Evolutionary conservation across 1,140 invertebrate species (phyloP), one percentile per base, ranked within the genome.

Genomic region (Drosophila sulfurigaster): DNA sequence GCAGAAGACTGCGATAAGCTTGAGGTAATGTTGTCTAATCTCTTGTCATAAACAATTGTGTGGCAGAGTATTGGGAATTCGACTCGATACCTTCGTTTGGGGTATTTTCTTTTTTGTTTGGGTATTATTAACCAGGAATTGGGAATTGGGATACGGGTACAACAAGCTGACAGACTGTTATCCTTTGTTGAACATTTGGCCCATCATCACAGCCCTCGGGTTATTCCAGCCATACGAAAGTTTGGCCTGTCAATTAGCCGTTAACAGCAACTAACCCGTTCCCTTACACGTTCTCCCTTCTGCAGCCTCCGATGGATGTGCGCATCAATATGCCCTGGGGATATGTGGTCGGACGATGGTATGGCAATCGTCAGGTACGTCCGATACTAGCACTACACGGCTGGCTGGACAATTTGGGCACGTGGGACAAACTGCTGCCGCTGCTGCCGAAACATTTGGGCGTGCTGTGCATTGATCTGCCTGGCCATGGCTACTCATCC

Each of bases 351-450:
- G 96, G 94, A 77, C 96, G 96, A 91, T 93, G 95, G 92, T 96
- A 96, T 95, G 95, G 95, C 11, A 94, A 94, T 54, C 93, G 93
- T 5, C 92, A 95, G 72, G 93, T 94, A 13, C 92, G 94, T 65
- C 96, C 96, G 4, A 94, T 97, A 54, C 81, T 97, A 16, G 94
- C 94, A 0, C 72, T 97, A 8, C 96, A 97, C 91, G 96, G 96
- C 7, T 96, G 96, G 96, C 94, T 95, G 91, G 95, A 96, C 83
- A 97, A 96, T 91, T 94, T 95, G 52, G 95, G 95, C 10, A 95
- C 95, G 0, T 97, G 96, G 94, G 95, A 97, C 91, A 92, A 93
- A 6, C 82, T 97, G 32, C 93, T 95, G 45, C 95, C 95, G 13
- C 82, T 95, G 45, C 79, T 97, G 49, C 93, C 94, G 11, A 86